Percentiles rank a stretch among this genome's conserved stretches.
Evolutionary conservation across 2,113 vertebrate genomes (phyloP).

Genomic region (Aegithalos caudatus): DNA sequence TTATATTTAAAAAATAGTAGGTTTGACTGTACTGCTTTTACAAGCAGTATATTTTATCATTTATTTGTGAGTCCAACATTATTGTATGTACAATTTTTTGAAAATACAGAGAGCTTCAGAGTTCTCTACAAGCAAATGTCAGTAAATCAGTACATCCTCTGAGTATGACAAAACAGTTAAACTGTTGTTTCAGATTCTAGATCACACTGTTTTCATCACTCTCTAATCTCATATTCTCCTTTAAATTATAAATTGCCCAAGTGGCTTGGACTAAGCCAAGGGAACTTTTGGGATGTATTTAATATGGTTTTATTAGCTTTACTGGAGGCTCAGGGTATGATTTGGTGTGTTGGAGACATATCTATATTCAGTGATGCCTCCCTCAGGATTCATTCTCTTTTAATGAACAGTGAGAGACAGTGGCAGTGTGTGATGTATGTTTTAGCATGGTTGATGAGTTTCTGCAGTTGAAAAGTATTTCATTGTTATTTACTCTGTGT

Average conservation of each 20-base stretch:
- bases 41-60: neutral
- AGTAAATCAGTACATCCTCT: neutral
- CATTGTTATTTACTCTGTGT: slow-evolving; percentile 23
- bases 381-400: slow-evolving; percentile 43
- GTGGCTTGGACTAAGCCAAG: neutral
- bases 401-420: slow-evolving; percentile 31
- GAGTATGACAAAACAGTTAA: neutral
- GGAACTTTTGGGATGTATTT: slow-evolving; percentile 50
- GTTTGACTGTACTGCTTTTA: neutral
- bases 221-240: slow-evolving; percentile 45
- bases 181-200: slow-evolving; percentile 20
- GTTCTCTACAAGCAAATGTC: neutral
- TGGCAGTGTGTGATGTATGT: neutral
- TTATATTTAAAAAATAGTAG: neutral
- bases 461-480: neutral
- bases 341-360: slow-evolving; percentile 35
- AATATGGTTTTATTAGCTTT: slow-evolving; percentile 58
- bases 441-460: slow-evolving; percentile 26
- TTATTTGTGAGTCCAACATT: neutral
- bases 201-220: neutral
- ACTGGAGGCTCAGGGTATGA: slow-evolving; percentile 19
- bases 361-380: slow-evolving; percentile 10
- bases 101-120: neutral
- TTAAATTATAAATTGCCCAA: slow-evolving; percentile 58
- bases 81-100: neutral